These are phyloP conservation scores for Tetragonula carbonaria DNA, from an alignment of 2,888 invertebrate genomes.

Conservation along the genomic window DNA sequence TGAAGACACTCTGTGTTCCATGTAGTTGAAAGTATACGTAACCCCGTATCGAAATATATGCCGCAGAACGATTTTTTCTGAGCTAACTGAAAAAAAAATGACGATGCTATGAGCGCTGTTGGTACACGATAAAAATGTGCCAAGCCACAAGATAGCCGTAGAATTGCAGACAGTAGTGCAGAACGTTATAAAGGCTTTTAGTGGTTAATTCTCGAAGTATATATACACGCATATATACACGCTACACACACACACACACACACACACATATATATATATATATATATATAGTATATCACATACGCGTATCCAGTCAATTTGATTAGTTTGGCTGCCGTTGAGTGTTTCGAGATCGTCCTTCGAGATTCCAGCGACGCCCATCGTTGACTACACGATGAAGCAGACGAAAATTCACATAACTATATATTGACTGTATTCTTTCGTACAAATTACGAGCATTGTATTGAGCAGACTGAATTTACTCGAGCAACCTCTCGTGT, in stretches of 20 bases:
- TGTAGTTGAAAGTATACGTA: conserved; percentile 23
- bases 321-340: conserved; percentile 37
- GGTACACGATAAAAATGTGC: conserved; percentile 52
- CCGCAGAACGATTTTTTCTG: background rate
- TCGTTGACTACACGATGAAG: background rate
- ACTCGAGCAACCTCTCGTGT: conserved; percentile 40
- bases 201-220: conserved; percentile 26
- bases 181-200: conserved; percentile 50
- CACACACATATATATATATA: too few relatives aligned
- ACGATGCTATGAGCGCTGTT: conserved; percentile 36
- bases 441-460: conserved; percentile 54
- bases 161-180: conserved; percentile 39
- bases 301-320: conserved; percentile 59
- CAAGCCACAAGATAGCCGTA: conserved; percentile 51
- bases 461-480: conserved; percentile 63
- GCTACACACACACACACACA: too few relatives aligned
- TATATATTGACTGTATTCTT: conserved; percentile 43
- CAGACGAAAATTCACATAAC: conserved; percentile 6
- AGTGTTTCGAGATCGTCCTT: background rate
- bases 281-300: conserved; percentile 34
- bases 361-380: conserved; percentile 62
- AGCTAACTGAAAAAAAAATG: conserved; percentile 15
- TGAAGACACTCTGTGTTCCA: conserved; percentile 36
- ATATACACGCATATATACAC: conserved; percentile 5
- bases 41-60: background rate